Conservation (phyloP, 1,140 invertebrate genomes). For the Sitophilus oryzae region DNA sequence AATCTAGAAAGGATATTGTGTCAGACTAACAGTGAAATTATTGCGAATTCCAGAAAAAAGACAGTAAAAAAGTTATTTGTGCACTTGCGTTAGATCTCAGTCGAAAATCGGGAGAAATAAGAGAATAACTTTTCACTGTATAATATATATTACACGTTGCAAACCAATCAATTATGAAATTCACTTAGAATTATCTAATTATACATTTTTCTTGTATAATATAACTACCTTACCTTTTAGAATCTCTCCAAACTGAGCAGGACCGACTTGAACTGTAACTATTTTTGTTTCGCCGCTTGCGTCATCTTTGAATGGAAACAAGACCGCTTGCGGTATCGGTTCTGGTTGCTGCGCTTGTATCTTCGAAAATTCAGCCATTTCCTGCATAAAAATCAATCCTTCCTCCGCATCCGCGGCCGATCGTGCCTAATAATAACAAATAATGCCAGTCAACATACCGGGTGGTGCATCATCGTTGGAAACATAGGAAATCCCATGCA, state of each 20-base stretch:
- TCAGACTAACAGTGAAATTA: no score
- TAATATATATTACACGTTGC: neutral
- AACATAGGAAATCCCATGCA: no score
- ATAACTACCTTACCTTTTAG: conserved; percentile 43
- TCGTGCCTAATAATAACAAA: conserved; percentile 66
- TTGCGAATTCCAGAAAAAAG: no score
- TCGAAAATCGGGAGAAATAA: no score
- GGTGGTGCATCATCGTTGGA: no score
- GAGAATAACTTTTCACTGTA: no score
- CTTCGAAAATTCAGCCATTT: conserved; percentile 90
- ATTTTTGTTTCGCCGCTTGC: conserved; percentile 34
- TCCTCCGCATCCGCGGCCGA: conserved; percentile 82
- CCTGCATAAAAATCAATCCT: conserved; percentile 92
- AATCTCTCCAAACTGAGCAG: conserved; percentile 85
- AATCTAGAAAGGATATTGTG: no score
- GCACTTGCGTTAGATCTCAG: no score
- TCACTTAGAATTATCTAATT: neutral
- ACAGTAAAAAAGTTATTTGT: no score
- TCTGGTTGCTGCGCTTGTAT: conserved; percentile 58
- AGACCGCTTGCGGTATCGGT: conserved; percentile 53
- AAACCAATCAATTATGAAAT: neutral
- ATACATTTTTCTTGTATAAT: neutral
- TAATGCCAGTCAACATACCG: neutral
- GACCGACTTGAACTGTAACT: conserved; percentile 67
- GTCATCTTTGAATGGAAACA: conserved; percentile 46